These are phyloP conservation scores for Burhinus bistriatus DNA, from an alignment of 2,113 vertebrate genomes.

Conservation along the genomic window DNA sequence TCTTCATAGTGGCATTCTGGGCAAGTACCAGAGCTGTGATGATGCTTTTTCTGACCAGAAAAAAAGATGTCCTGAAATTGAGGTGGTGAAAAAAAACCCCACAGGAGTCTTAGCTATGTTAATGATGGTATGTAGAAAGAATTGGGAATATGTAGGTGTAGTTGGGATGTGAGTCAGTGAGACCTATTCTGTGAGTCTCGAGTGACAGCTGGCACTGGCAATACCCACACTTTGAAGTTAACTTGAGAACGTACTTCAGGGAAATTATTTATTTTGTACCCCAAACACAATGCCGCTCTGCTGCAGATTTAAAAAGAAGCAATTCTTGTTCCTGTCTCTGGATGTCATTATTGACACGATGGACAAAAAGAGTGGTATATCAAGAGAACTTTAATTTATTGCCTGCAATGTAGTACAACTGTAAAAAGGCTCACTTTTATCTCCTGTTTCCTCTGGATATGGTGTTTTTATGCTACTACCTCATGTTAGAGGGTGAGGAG, in stretches of 20 bases:
- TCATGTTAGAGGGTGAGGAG: neutral
- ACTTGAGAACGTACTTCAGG: fast-evolving
- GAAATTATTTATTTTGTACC: neutral
- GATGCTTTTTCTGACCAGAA: neutral
- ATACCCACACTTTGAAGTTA: neutral
- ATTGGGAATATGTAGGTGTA: neutral
- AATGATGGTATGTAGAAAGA: neutral
- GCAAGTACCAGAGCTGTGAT: neutral
- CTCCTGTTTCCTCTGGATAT: neutral
- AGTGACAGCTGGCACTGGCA: neutral
- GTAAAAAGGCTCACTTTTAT: neutral
- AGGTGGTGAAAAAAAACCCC: neutral
- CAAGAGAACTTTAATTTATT: neutral
- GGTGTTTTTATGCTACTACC: fast-evolving
- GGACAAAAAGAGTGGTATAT: neutral
- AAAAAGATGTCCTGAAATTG: neutral
- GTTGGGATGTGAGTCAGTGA: constrained; percentile 17
- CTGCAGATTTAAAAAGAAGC: neutral
- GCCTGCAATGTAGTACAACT: neutral
- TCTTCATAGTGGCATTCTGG: neutral
- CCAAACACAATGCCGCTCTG: fast-evolving
- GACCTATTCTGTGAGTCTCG: neutral
- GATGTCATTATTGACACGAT: neutral
- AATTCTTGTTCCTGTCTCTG: neutral
- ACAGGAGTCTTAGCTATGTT: neutral